Evolutionary conservation across 2,113 vertebrate species (phyloP), one percentile per base, ranked within the genome.

Genomic region (Psammodynastes pulverulentus): DNA sequence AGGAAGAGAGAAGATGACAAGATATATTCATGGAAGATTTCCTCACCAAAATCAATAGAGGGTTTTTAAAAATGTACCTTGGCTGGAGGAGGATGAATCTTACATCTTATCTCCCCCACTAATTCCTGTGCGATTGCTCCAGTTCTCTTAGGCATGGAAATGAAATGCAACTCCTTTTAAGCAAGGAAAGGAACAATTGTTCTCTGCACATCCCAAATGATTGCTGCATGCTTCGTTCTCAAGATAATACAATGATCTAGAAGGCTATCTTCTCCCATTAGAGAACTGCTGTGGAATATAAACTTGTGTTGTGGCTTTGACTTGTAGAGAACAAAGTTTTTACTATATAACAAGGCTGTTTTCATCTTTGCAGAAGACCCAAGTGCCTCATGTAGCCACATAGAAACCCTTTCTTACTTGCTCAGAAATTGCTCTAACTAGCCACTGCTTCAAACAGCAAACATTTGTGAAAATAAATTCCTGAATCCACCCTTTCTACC

Each of bases 231-330:
- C 54, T 91, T 56, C 15, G 12, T 52, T 21, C 21, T n/a, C 51
- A 24, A 84, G 39, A 87, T 49, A 86, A 43, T 53, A 79, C 15
- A 48, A 89, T 19, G 87, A 48, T 72, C 9, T 43, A 86, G 84
- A 29, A 85, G 34, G 24, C 54, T 62, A 89, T 53, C 56, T 45
- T 46, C 7, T 79, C 26, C 9, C n/a, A 51, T 89, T 89, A 53
- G 87, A 91, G 86, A 67, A 23, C 72, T 86, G 46, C 90, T 89
- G 46, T 67, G 52, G 90, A 91, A 67, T 85, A 89, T 48, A 91
- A 88, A 54, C 34, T 45, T 79, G 91, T 88, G 49, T 45, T 43
- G 45, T 43, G 24, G 85, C 51, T 84, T 90, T 93, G 86, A 91
- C 67, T 62, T 56, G 88, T 45, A 58, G 51, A 48, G 89, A 51